Percentiles rank a stretch among this genome's conserved stretches.
These are phyloP conservation scores for Conchocele bisecta DNA, from an alignment of 2,888 invertebrate genomes.

Conservation along the genomic window DNA sequence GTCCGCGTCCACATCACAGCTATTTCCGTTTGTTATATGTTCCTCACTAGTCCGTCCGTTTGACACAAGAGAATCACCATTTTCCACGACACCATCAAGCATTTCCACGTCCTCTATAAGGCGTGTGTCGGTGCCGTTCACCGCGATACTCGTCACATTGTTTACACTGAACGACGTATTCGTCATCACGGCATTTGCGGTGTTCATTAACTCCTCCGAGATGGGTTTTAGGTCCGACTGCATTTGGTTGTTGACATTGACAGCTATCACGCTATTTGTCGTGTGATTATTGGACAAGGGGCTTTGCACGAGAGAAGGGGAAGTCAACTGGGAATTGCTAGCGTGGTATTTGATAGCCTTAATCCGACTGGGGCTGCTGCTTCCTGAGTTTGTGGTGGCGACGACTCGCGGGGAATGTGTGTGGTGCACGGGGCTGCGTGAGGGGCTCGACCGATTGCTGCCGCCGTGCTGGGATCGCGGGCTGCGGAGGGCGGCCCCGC, in stretches of 20 bases:
- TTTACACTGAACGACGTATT: slow-evolving; percentile 38
- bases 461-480: slow-evolving; percentile 79
- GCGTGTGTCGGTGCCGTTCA: slow-evolving; percentile 68
- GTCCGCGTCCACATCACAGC: slow-evolving; percentile 65
- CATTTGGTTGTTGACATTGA: slow-evolving; percentile 47
- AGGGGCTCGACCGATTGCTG: slow-evolving; percentile 79
- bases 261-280: slow-evolving; percentile 52
- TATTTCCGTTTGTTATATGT: slow-evolving; percentile 74
- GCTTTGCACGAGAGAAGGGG: slow-evolving; percentile 35
- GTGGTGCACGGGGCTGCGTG: slow-evolving; percentile 80
- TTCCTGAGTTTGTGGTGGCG: slow-evolving; percentile 61
- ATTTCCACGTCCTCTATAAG: slow-evolving; percentile 78
- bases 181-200: slow-evolving; percentile 69
- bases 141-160: slow-evolving; percentile 71
- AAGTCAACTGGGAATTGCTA: slow-evolving; percentile 30
- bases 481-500: slow-evolving; percentile 85
- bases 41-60: slow-evolving; percentile 74
- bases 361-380: slow-evolving; percentile 74
- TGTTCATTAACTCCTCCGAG: slow-evolving; percentile 77
- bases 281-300: too few relatives aligned
- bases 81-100: slow-evolving; percentile 71
- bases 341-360: slow-evolving; percentile 65
- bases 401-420: slow-evolving; percentile 57
- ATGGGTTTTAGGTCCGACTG: slow-evolving; percentile 63
- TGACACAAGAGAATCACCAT: slow-evolving; percentile 62